Evolutionary conservation across 2,113 vertebrate genomes (phyloP).

Genomic region (Murina feae): DNA sequence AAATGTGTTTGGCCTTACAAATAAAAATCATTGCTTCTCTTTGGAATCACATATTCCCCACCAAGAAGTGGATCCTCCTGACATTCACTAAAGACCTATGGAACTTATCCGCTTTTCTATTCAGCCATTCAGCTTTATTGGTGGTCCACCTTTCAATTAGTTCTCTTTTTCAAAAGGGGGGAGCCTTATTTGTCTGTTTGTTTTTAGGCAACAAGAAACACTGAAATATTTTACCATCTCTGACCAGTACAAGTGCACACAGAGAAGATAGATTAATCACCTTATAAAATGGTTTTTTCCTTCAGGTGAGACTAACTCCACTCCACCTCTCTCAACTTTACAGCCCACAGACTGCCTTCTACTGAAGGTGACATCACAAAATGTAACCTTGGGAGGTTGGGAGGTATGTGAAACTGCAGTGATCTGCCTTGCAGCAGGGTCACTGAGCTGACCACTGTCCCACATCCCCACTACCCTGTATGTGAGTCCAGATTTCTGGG

Average conservation of each 20-base stretch:
- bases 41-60: not conserved
- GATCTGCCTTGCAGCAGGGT: not conserved
- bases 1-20: not conserved
- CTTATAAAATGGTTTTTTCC: slow-evolving; percentile 12
- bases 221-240: not conserved
- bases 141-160: not conserved
- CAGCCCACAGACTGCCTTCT: slow-evolving; percentile 35
- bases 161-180: too few species aligned
- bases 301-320: slow-evolving; percentile 16
- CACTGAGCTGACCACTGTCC: not conserved
- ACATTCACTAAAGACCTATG: not conserved
- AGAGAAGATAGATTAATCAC: not conserved
- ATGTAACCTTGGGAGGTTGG: not conserved
- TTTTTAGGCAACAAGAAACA: not conserved
- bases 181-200: not conserved
- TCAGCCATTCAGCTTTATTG: not conserved
- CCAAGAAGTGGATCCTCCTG: not conserved
- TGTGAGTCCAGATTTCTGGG: not conserved
- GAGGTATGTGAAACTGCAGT: not conserved
- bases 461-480: not conserved
- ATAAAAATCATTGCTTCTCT: not conserved
- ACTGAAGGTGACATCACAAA: slow-evolving; percentile 21
- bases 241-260: not conserved
- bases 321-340: not conserved
- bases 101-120: not conserved